Evolutionary conservation across 1,140 invertebrate genomes (phyloP), one percentile per base, ranked within the genome.

Genomic region (Apis cerana): DNA sequence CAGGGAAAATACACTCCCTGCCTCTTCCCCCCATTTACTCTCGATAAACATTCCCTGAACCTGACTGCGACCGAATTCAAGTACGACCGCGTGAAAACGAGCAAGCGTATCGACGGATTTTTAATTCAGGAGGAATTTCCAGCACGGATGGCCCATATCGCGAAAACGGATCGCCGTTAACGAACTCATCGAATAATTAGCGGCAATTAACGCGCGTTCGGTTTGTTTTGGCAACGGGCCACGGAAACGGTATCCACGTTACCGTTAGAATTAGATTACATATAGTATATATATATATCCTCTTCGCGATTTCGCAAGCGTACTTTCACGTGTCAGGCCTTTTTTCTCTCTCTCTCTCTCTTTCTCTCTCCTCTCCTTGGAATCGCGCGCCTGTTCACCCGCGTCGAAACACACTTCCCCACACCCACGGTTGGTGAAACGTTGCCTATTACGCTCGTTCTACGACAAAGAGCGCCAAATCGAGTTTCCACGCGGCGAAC

Each of bases 301-400:
- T 75, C 79, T 75, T 54, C 79, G 50, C 43, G 71, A 81, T 81
- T 81, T 81, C 71, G 72, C 79, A 81, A 75, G 71, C 71, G 71
- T 65, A 81, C 79, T 81, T 81, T 81, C 79, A 75, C 79, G 79
- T 67, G 71, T 80, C 78, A 58, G 12, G 15, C 21, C 27, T 65
- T 75, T 67, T 65, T 62, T 43, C 4, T 43, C 33, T 43, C 33
- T 43, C 33, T 43, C 4, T 43, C 33, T 33, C 33, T 33, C 2
- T 33, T 3, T 33, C 2, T 33, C 33, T 43, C 33, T 43, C 33
- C 33, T 43, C 33, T 67, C 54, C 33, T 52, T 75, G 7, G 27
- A 81, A 75, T 75, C 70, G 79, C 27, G 48, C 43, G 48, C 62
- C 43, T 70, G 76, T 50, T 79, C 64, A 12, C 50, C 21, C 65